Base-by-base conservation (phyloP, 2,888 invertebrate species). In the Esperia sulphurella region DNA sequence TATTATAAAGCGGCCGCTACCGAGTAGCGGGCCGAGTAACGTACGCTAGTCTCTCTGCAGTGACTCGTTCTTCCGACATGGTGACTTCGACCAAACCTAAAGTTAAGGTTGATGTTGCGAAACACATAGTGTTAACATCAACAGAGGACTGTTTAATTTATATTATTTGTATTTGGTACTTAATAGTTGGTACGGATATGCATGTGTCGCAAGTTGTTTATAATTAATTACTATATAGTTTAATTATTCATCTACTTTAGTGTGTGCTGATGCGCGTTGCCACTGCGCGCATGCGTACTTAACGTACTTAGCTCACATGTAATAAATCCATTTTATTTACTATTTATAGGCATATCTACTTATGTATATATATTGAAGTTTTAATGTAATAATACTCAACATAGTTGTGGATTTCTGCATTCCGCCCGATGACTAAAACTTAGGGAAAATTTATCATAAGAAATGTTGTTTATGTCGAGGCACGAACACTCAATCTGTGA, bases 401-500 rank as follows among this genome's bases (percentile, higher is more conserved):
- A 83, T 88, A 87, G 88, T 90, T 90, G 89, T 89, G 90, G 90
- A 88, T 88, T 85, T 88, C 86, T 87, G 90, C 90, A 90, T 90
- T 90, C 90, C 90, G 88, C 89, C 88, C 88, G 87, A 87, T 82
- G 90, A 89, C 88, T 87, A 85, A 87, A 88, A 83, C 78, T 81
- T 79, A 79, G 79, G 85, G 71, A 82, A 83, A 63, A 78, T 74
- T 79, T 77, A 79, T 80, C 69, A 63, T 80, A 81, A 78, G 76
- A 71, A 77, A 77, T 73, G 70, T 77, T 71, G 68, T 80, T 76
- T 70, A 71, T 70, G 65, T 71, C 68, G 69, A 71, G 72, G 68
- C 81, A 71, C 71, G 66, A 57, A 54, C 57, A 46, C 59, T 72
- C 68, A 59, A 72, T 70, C 66, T 55, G 61, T 56, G 62, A 67